phyloP scores from a whole-genome alignment of 2,797 vertebrate species.

The Crocidura indochinensis region DNA sequence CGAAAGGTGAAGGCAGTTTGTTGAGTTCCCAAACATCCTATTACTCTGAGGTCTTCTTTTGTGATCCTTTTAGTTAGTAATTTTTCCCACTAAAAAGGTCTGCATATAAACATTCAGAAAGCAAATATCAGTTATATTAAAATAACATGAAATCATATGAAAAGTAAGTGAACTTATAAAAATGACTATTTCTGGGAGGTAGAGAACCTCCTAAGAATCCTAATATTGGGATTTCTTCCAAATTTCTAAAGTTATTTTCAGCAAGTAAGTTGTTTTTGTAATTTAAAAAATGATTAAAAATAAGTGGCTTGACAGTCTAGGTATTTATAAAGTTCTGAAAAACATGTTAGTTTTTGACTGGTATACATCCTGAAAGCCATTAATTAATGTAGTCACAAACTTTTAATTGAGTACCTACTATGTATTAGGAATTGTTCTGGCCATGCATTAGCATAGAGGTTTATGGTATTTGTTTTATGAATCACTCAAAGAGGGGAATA shows the following conservation, averaged over 20 bases:
- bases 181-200: too few species aligned
- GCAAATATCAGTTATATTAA: too few species aligned
- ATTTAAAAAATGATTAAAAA: background rate
- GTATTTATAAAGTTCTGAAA: conserved; percentile 38
- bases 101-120: background rate
- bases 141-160: too few species aligned
- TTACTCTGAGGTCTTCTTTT: background rate
- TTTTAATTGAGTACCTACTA: background rate
- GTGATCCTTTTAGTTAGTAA: background rate
- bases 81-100: background rate
- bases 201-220: too few species aligned
- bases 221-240: too few species aligned
- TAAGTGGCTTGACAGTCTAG: conserved; percentile 5
- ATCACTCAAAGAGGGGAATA: conserved; percentile 28
- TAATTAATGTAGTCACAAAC: background rate
- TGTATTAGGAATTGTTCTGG: conserved; percentile 34
- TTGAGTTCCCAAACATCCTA: background rate
- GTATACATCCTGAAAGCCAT: background rate
- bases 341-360: conserved; percentile 6
- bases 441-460: background rate
- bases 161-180: too few species aligned
- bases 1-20: background rate
- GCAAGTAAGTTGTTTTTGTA: too few species aligned
- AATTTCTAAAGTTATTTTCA: too few species aligned
- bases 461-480: conserved; percentile 1